These are phyloP conservation scores for Trematomus loennbergii DNA, from an alignment of 2,113 vertebrate species.

Conservation along the genomic window DNA sequence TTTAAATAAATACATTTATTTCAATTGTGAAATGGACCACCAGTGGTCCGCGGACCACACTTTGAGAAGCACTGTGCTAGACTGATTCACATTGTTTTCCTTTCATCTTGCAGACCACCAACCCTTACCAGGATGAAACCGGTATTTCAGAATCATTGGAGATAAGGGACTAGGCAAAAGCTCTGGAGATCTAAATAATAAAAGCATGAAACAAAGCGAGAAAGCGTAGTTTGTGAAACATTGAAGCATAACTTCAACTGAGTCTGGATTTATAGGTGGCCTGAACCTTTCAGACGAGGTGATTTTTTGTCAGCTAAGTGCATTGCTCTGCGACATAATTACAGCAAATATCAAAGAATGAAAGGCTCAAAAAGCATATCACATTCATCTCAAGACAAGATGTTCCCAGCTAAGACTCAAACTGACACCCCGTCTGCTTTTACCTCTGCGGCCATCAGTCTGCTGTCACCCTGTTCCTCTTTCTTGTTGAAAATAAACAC, in stretches of 20 bases:
- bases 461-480: conserved; percentile 26
- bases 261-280: not conserved
- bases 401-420: conserved; percentile 25
- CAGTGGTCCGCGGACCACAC: too few species aligned
- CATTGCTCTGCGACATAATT: not conserved
- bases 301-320: not conserved
- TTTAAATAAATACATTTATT: too few species aligned
- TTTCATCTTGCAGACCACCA: not conserved
- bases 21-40: too few species aligned
- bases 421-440: conserved; percentile 39
- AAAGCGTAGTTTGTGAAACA: too few species aligned
- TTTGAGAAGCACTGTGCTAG: too few species aligned
- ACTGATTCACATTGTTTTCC: not conserved
- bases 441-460: conserved; percentile 28
- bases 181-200: not conserved
- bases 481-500: conserved; percentile 10
- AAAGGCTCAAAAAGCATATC: conserved; percentile 9
- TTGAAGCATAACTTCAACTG: too few species aligned
- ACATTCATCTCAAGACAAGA: conserved; percentile 27
- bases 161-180: not conserved
- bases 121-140: not conserved
- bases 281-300: not conserved
- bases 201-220: not conserved
- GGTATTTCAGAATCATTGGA: not conserved
- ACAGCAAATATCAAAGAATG: not conserved